Evolutionary conservation across 2,888 invertebrate genomes (phyloP).

Genomic region (Pogonocherus hispidulus): DNA sequence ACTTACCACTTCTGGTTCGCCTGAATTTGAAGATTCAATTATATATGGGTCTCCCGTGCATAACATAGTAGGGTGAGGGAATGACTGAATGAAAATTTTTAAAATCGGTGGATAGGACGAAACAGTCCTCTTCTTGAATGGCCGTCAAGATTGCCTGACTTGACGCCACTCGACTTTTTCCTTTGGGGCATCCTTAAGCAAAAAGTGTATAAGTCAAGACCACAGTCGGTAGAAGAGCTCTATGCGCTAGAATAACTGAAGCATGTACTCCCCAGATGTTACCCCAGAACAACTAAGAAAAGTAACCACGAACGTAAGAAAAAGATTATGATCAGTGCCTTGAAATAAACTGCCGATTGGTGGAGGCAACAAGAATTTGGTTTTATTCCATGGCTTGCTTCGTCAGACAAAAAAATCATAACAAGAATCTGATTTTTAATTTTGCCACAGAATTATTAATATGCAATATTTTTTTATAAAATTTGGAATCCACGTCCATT

Average conservation of each 20-base stretch:
- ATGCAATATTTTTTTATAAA: no score
- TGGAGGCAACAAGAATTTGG: constrained; percentile 2
- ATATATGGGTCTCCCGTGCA: constrained; percentile 28
- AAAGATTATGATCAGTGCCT: background rate
- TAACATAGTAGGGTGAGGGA: constrained; percentile 6
- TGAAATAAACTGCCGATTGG: no score
- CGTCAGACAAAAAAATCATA: no score
- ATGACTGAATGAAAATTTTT: constrained; percentile 27
- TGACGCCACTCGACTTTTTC: constrained; percentile 30
- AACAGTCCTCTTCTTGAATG: constrained; percentile 26
- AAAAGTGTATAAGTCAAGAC: constrained; percentile 13
- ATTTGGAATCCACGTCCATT: no score
- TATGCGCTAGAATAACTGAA: constrained; percentile 6
- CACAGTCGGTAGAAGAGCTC: background rate
- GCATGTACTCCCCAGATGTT: no score
- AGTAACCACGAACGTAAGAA: constrained; percentile 1
- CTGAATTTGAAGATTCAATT: constrained; percentile 25
- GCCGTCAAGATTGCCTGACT: constrained; percentile 5
- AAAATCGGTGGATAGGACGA: constrained; percentile 25
- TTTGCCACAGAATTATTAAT: no score
- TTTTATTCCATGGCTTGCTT: no score
- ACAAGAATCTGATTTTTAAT: no score
- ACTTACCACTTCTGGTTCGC: constrained; percentile 18
- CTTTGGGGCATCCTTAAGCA: background rate
- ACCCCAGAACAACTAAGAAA: no score